Percentiles rank a stretch among this genome's conserved stretches.
Evolutionary conservation across 2,113 vertebrate species (phyloP).

Genomic region (Laterallus jamaicensis): DNA sequence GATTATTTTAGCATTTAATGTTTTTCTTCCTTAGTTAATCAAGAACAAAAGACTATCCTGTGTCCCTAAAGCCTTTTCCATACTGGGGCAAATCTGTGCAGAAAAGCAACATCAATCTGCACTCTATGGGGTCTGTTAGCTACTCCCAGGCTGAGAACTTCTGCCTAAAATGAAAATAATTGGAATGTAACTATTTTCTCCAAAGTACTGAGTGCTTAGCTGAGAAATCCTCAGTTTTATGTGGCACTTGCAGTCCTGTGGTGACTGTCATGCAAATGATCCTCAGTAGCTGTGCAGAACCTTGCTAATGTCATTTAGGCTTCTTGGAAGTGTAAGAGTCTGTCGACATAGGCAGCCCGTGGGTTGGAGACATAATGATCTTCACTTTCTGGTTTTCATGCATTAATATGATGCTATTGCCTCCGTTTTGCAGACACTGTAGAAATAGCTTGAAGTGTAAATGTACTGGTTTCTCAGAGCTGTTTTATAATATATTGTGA

Average conservation of each 20-base stretch:
- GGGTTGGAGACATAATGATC: neutral
- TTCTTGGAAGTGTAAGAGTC: slow-evolving; percentile 11
- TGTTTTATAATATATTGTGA: neutral
- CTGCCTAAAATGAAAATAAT: neutral
- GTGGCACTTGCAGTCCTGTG: neutral
- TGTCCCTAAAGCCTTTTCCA: neutral
- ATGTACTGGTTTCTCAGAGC: neutral
- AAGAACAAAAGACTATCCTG: neutral
- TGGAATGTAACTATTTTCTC: neutral
- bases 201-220: neutral
- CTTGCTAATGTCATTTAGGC: slow-evolving; percentile 11
- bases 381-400: neutral
- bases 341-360: neutral
- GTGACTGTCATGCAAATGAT: neutral
- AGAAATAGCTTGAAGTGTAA: neutral
- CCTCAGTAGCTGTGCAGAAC: neutral
- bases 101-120: neutral
- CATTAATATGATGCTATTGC: neutral
- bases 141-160: neutral
- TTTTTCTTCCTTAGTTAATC: neutral
- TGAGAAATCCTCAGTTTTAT: neutral
- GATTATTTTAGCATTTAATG: neutral
- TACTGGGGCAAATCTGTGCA: neutral
- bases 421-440: neutral
- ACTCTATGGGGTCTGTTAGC: neutral